Percentiles rank a stretch among this genome's conserved stretches.
These are phyloP conservation scores for Delia radicum DNA, from an alignment of 1,140 invertebrate species.

Conservation along the genomic window DNA sequence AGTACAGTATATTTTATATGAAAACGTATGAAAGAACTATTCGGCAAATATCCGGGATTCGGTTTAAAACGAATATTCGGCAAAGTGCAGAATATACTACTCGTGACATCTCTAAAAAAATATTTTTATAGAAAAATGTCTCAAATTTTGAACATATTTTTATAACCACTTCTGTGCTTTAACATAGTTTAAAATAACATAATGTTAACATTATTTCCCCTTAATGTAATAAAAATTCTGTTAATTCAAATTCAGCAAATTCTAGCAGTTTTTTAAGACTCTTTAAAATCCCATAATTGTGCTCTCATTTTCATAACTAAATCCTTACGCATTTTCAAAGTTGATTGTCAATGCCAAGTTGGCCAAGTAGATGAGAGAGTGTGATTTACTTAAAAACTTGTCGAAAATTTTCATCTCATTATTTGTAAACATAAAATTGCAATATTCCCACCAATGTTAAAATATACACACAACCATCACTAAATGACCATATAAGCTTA, in stretches of 20 bases:
- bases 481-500: neutral
- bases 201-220: neutral
- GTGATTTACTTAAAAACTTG: neutral
- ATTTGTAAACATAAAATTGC: neutral
- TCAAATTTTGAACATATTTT: too few relatives aligned
- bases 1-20: too few relatives aligned
- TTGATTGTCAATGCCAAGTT: conserved; percentile 11
- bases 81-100: too few relatives aligned
- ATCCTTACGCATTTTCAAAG: neutral
- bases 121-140: too few relatives aligned
- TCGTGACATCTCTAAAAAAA: too few relatives aligned
- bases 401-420: neutral
- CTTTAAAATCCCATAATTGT: neutral
- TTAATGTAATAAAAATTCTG: too few relatives aligned
- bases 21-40: too few relatives aligned
- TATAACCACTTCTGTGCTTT: too few relatives aligned
- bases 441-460: neutral
- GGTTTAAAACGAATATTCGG: too few relatives aligned
- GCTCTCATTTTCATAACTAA: neutral
- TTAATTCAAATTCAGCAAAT: neutral
- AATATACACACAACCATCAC: neutral
- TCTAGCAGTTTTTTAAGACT: neutral
- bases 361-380: neutral
- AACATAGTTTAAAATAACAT: too few relatives aligned
- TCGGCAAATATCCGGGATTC: too few relatives aligned